Evolutionary conservation across 2,113 vertebrate genomes (phyloP).

Genomic region (Dunckerocampus dactyliophorus): DNA sequence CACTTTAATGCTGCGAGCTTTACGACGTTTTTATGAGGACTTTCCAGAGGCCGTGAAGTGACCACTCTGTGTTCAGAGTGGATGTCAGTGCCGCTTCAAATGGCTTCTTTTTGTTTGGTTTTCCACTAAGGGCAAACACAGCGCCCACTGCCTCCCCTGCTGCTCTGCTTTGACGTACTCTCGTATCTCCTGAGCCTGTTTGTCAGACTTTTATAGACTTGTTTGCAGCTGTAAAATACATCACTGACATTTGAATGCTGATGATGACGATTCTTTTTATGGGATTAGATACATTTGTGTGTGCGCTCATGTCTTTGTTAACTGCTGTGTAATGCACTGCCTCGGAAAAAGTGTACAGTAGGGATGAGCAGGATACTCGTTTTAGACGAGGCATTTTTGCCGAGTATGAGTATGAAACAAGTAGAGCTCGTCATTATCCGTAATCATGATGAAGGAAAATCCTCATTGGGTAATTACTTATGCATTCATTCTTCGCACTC

Average conservation of each 20-base stretch:
- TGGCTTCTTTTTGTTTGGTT: slow-evolving; percentile 55
- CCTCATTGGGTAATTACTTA: too few species aligned
- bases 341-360: too few species aligned
- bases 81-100: slow-evolving; percentile 42
- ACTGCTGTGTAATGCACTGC: too few species aligned
- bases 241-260: not conserved
- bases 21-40: slow-evolving; percentile 49
- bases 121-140: slow-evolving; percentile 46
- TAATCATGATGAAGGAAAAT: too few species aligned
- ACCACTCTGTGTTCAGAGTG: slow-evolving; percentile 41
- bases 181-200: slow-evolving; percentile 8
- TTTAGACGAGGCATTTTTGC: too few species aligned
- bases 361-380: too few species aligned
- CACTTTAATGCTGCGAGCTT: slow-evolving; percentile 44
- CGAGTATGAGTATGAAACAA: too few species aligned
- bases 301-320: too few species aligned
- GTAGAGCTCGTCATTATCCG: too few species aligned
- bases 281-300: not conserved
- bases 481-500: too few species aligned
- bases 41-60: slow-evolving; percentile 36
- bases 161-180: slow-evolving; percentile 31
- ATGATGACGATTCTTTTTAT: slow-evolving; percentile 1
- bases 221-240: slow-evolving; percentile 14
- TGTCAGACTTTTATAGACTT: slow-evolving; percentile 18
- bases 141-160: slow-evolving; percentile 7